Percentiles rank a stretch among this genome's conserved stretches.
These are phyloP conservation scores for Drosophila quadrilineata DNA, from an alignment of 1,140 invertebrate genomes.

Conservation along the genomic window DNA sequence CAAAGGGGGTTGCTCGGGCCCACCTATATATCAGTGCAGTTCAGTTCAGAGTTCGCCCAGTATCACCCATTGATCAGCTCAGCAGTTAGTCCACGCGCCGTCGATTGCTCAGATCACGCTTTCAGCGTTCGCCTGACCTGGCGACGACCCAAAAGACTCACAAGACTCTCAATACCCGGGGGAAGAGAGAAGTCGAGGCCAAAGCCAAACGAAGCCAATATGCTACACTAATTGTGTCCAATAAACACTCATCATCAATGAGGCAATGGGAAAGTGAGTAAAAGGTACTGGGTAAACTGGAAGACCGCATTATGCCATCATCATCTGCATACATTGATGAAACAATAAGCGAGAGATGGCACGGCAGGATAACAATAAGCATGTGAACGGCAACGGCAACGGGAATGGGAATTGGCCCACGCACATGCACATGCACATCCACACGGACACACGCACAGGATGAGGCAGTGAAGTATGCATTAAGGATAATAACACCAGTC, in stretches of 20 bases:
- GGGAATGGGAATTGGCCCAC: conserved; percentile 52
- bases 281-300: conserved; percentile 32
- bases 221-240: conserved; percentile 77
- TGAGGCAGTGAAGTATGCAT: conserved; percentile 77
- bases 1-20: conserved; percentile 27
- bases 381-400: too few species aligned
- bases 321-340: conserved; percentile 77
- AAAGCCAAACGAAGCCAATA: conserved; percentile 60
- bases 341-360: conserved; percentile 76
- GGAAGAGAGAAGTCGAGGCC: conserved; percentile 37
- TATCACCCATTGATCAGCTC: conserved; percentile 28
- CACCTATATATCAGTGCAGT: too few species aligned
- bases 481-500: conserved; percentile 78
- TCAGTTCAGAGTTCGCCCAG: conserved; percentile 3
- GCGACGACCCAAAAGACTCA: too few species aligned
- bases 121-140: conserved; percentile 10
- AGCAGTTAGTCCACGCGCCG: conserved; percentile 41
- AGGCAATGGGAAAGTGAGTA: conserved; percentile 10
- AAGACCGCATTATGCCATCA: conserved; percentile 72
- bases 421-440: conserved; percentile 56
- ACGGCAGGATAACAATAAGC: conserved; percentile 71
- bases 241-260: conserved; percentile 75
- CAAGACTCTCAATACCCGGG: conserved; percentile 40
- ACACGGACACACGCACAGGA: conserved; percentile 66
- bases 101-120: conserved; percentile 43